These are phyloP conservation scores for Schrankia costaestrigalis DNA, from an alignment of 2,888 invertebrate genomes.

Conservation along the genomic window DNA sequence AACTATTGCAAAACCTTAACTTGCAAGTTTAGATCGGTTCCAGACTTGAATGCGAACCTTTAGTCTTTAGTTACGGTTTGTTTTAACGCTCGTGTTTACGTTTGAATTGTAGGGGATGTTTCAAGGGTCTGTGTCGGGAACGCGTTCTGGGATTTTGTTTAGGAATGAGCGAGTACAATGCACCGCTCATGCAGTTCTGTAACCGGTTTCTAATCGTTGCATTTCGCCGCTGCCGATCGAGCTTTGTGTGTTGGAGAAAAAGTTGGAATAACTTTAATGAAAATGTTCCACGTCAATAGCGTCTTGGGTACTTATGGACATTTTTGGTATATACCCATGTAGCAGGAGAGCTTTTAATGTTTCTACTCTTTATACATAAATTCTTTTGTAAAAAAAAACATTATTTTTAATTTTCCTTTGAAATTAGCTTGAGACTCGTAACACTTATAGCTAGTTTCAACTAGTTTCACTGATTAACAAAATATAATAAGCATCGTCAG, in stretches of 20 bases:
- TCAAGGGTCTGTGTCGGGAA: slow-evolving; percentile 36
- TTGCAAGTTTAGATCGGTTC: slow-evolving; percentile 36
- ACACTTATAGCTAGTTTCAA: too few species aligned
- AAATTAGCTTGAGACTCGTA: too few species aligned
- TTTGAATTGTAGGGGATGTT: slow-evolving; percentile 36
- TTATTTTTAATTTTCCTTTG: too few species aligned
- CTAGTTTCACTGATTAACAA: too few species aligned
- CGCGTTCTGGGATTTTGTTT: slow-evolving; percentile 37
- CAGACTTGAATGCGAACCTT: slow-evolving; percentile 26
- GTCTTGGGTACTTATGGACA: too few species aligned
- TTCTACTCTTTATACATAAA: too few species aligned
- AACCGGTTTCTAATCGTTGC: slow-evolving; percentile 74
- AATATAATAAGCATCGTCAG: too few species aligned
- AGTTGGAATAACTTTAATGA: slow-evolving; percentile 63
- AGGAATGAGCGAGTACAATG: slow-evolving; percentile 59
- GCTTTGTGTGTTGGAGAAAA: slow-evolving; percentile 52
- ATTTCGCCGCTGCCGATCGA: slow-evolving; percentile 59
- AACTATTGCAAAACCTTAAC: slow-evolving; percentile 38
- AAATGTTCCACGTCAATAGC: too few species aligned
- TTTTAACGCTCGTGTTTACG: slow-evolving; percentile 40
- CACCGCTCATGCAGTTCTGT: slow-evolving; percentile 47
- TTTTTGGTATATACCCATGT: too few species aligned
- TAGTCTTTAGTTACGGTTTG: slow-evolving; percentile 28
- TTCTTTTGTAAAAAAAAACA: too few species aligned
- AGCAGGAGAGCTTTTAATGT: too few species aligned